Conservation (phyloP, 2,888 invertebrate genomes). For the Stictocephala bisonia region DNA sequence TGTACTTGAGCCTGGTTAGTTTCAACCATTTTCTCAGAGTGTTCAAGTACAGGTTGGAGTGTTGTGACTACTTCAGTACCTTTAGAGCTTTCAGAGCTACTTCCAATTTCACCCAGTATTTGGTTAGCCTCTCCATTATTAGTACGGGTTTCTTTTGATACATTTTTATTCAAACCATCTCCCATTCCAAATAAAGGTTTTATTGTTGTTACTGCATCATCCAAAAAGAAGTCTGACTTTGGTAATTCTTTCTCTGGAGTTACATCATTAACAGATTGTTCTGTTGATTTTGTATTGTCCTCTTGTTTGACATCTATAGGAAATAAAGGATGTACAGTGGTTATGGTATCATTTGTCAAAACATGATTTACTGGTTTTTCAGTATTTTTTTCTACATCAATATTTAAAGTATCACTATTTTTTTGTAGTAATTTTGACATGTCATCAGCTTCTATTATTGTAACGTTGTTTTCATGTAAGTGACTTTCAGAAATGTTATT, state of each 20-base stretch:
- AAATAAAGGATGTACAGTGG: constrained; percentile 11
- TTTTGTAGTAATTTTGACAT: constrained; percentile 6
- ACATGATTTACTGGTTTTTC: background rate
- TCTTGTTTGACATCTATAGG: background rate
- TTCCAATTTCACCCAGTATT: no score
- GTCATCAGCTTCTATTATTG: background rate
- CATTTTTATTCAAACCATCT: no score
- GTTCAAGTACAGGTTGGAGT: no score
- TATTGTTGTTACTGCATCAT: constrained; percentile 36
- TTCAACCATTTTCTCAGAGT: no score
- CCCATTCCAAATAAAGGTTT: constrained; percentile 34
- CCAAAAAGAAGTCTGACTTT: constrained; percentile 14
- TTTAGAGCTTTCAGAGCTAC: no score
- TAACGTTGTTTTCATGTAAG: background rate
- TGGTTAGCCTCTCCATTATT: no score
- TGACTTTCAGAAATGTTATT: background rate
- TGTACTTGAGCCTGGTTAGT: no score
- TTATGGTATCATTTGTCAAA: constrained; percentile 4
- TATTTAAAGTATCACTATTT: constrained; percentile 6
- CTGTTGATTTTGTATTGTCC: background rate
- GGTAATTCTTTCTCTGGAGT: background rate
- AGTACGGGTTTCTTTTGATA: no score
- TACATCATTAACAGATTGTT: background rate
- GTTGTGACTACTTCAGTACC: no score
- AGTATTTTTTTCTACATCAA: background rate